Percentiles rank a stretch among this genome's conserved stretches.
Conservation (phyloP, 1,140 invertebrate species). For the Drosophila melanogaster region Release_6_plus_ISO1_MT NT_033779.5:1731001-1731500, state of each 20-base stretch:
- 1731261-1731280: not conserved
- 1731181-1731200: too few relatives aligned
- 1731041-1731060: slow-evolving; percentile 23
- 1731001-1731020: slow-evolving; percentile 37
- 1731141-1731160: too few relatives aligned
- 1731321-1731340: not conserved
- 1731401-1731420: slow-evolving; percentile 42
- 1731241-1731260: not conserved
- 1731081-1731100: not conserved
- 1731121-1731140: not conserved
- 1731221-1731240: not conserved
- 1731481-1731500: slow-evolving; percentile 53
- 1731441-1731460: slow-evolving; percentile 88
- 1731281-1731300: not conserved
- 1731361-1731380: slow-evolving; percentile 21
- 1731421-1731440: slow-evolving; percentile 87
- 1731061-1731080: slow-evolving; percentile 28
- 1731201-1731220: not conserved
- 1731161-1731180: not conserved
- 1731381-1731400: not conserved
- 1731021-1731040: slow-evolving; percentile 36
- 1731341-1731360: slow-evolving; percentile 6
- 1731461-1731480: slow-evolving; percentile 86
- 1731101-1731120: not conserved
- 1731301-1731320: too few relatives aligned